Base-by-base conservation (phyloP, 2,888 invertebrate genomes). In the Xestia xanthographa region DNA sequence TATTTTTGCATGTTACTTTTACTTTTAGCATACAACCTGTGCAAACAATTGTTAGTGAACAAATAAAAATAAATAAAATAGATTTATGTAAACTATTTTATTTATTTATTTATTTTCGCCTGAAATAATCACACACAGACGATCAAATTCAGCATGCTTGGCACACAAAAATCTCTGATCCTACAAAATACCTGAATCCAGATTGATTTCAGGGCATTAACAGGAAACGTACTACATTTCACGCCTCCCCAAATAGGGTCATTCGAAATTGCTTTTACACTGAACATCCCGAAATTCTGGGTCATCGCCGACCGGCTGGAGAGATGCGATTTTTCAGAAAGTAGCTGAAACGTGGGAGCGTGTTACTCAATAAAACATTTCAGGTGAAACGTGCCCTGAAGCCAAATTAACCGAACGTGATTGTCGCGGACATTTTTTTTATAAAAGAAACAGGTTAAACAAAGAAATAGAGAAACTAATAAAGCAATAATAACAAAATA, bases 321-420 rank as follows among this genome's bases (percentile, higher is more conserved):
- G 75, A 66, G 71, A 71, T 73, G 79, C 76, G 68, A 88, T 88
- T 86, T 88, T 87, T 82, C 80, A 83, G 77, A 84, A 81, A 78
- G 70, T 75, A 77, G 45, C 82, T 66, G 76, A 63, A 78, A 82
- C 76, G 78, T 75, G 67, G 72, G 74, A 53, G 69, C 73, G 65
- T 80, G 72, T 80, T 87, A 82, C 87, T 88, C 84, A 87, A 88
- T 88, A 88, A 88, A 87, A 80, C 86, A 87, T 88, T 88, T 88
- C 88, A 88, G 87, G 87, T 88, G 77, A 77, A 65, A 84, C 88
- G 87, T 87, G 87, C 76, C 22, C 75, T 69, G 87, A 84, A 88
- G 66, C 70, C 50, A 84, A 88, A 88, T 87, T 81, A 82, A 75
- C 70, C 26, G 75, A 79, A 84, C 84, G 82, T 88, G 86, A 87